Conservation (phyloP, 2,888 invertebrate genomes). For the Arrhopalites spinosus region DNA sequence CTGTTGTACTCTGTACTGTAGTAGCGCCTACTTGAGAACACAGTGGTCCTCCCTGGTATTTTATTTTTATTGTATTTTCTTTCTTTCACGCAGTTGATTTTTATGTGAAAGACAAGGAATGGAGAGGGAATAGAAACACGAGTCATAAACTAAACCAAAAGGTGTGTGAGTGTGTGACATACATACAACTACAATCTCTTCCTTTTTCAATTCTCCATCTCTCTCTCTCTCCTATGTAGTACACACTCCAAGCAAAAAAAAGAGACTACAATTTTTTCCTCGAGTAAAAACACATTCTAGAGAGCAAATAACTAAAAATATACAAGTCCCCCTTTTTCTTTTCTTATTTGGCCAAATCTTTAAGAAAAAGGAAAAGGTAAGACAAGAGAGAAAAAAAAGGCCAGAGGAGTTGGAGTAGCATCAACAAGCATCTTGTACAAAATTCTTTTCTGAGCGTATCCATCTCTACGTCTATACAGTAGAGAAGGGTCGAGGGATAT, state of each 20-base stretch:
- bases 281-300: too few species aligned
- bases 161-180: neutral
- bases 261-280: too few species aligned
- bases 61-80: constrained; percentile 34
- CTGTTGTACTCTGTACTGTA: neutral
- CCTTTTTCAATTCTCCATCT: neutral
- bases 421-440: too few species aligned
- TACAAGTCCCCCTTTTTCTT: neutral
- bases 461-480: neutral
- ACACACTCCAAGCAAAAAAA: too few species aligned
- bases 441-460: too few species aligned
- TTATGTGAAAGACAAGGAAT: constrained; percentile 27
- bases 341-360: too few species aligned
- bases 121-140: constrained; percentile 26
- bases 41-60: constrained; percentile 20
- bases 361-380: neutral
- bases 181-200: neutral
- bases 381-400: neutral
- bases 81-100: constrained; percentile 34
- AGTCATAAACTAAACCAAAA: constrained; percentile 29
- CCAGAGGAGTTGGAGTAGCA: too few species aligned
- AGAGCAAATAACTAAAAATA: too few species aligned
- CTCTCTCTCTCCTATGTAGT: neutral
- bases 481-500: neutral
- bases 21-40: neutral